These are phyloP conservation scores for Cottus gobio DNA, from an alignment of 2,113 vertebrate genomes.

Conservation along the genomic window DNA sequence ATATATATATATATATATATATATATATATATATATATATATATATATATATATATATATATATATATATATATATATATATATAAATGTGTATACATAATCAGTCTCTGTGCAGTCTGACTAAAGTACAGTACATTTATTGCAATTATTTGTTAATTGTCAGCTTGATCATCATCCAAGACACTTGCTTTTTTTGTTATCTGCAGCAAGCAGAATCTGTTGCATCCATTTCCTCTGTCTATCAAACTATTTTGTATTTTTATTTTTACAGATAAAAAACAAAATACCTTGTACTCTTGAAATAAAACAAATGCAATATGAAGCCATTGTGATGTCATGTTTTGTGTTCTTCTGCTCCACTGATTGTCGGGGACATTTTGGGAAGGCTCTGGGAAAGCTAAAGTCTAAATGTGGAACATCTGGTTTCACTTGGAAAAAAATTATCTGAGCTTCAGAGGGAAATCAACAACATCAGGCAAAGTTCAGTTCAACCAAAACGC, in stretches of 20 bases:
- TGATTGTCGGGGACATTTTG: constrained; percentile 1
- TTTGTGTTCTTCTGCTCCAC: not conserved
- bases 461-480: constrained; percentile 4
- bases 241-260: constrained; percentile 1
- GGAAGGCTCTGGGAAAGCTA: not conserved
- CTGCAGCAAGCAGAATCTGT: not conserved
- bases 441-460: constrained; percentile 8
- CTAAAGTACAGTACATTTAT: constrained; percentile 24
- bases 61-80: too few species aligned
- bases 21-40: too few species aligned
- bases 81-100: too few species aligned
- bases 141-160: not conserved
- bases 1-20: too few species aligned
- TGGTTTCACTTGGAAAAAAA: constrained; percentile 63
- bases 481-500: not conserved
- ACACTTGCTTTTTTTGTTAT: not conserved
- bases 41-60: too few species aligned
- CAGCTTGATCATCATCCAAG: not conserved
- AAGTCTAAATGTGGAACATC: constrained; percentile 37
- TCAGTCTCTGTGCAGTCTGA: constrained; percentile 1
- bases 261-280: not conserved
- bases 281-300: not conserved
- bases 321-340: not conserved
- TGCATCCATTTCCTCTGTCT: not conserved
- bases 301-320: constrained; percentile 33